Evolutionary conservation across 2,797 vertebrate species (phyloP), one percentile per base, ranked within the genome.

Genomic region (Nyctibius grandis): DNA sequence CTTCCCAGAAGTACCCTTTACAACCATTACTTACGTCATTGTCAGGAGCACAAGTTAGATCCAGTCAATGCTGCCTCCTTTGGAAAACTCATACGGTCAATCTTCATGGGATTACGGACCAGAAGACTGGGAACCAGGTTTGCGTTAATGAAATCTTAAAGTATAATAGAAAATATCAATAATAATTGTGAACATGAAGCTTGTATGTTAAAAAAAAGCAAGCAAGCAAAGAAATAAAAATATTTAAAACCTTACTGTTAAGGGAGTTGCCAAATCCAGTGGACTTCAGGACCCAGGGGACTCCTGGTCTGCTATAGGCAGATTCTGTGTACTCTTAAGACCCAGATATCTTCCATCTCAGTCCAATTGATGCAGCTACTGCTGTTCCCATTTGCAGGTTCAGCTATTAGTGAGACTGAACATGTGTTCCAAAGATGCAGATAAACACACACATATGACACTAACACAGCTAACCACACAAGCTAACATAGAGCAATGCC

Each of bases 21-120:
- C 96, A 98, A 98, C 96, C 98, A 98, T 97, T 98, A 98, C 88
- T 97, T 98, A 92, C 97, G 98, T n/a, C 98, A 98, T 45, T 98
- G 98, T 97, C 98, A 98, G 97, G 98, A 98, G 69, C 98, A 98
- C 96, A 98, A 98, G 85, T 93, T 98, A 72, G 98, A 98, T 95
- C 98, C 98, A 85, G 98, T 98, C 94, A 98, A 98, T 96, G 98
- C 98, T 96, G 98, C 98, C 91, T 98, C 98, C 96, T 98, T 98
- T 96, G 98, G 98, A 96, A 98, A 98, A 98, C 97, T 98, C 89
- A 98, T 98, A 96, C 95, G 98, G 60, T 98, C 98, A 89, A 98
- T 98, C 96, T 98, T 98, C 96, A 98, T 98, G 98, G 98, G 98
- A 51, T 96, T 98, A 22, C 97, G 98, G 85, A 98, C 98, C 83